Base-by-base conservation (phyloP, 2,797 vertebrate genomes). In the Hydrocynus forskahlii region DNA sequence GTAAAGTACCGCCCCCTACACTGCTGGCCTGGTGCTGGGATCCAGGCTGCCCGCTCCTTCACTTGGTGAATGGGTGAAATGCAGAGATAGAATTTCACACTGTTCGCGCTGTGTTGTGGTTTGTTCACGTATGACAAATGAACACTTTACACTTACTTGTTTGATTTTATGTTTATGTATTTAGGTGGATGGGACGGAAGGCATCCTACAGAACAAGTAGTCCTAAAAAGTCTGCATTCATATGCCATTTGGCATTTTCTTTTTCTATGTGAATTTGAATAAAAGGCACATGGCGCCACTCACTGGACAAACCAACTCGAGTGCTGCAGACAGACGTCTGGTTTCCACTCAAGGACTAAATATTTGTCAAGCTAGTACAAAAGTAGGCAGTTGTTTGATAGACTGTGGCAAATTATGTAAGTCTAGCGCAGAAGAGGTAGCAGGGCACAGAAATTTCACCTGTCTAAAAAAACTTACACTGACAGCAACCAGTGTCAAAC, bases 201-300 rank as follows among this genome's bases (percentile, higher is more conserved):
- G 0, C 12, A 29, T 38, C 38, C 14, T 17, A 14, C 14, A 23
- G 57, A 1, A 21, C 8, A 59, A 40, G 25, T 71, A 29, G 14
- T 0, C 16, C 45, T 29, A 25, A 70, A 29, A 71, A 71, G 45
- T 71, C 38, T 38, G 19, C 25, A 12, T 38, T 19, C 50, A 71
- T 23, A 17, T n/a, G 17, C 0, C 54, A 38, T 14, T 21, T 43
- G 25, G 23, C 23, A 70, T 38, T 21, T 21, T 14, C 19, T 23
- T 50, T 14, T 74, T 60, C 19, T n/a, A 43, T 9, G 1, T 40
- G 21, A 4, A 73, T 21, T n/a, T 21, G 29, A 21, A 14, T 29
- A 29, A 7, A 74, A 59, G 55, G 21, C 35, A 45, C 72, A 43
- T 14, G 55, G 72, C 72, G 72, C 72, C 72, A 43, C 72, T 59